Evolutionary conservation across 1,140 invertebrate genomes (phyloP).

Genomic region (Popillia japonica): DNA sequence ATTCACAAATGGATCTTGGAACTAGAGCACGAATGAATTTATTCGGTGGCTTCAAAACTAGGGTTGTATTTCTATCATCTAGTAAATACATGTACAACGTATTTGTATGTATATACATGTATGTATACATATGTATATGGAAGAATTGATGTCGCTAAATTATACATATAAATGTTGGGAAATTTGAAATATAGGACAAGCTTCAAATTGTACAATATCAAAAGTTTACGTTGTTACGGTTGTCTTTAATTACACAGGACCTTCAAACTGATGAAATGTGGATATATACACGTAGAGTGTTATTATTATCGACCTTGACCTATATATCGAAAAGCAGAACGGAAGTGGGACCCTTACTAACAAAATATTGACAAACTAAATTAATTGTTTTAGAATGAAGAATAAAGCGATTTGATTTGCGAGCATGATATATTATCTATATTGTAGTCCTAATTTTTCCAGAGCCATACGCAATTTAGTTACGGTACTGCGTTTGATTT

Average conservation of each 20-base stretch:
- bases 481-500: too few relatives aligned
- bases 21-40: not conserved
- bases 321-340: conserved; percentile 15
- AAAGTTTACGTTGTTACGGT: not conserved
- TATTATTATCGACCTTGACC: conserved; percentile 27
- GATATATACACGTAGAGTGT: not conserved
- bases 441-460: too few relatives aligned
- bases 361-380: conserved; percentile 1
- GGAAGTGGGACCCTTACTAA: not conserved
- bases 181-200: not conserved
- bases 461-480: too few relatives aligned
- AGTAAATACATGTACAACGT: too few relatives aligned
- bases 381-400: not conserved
- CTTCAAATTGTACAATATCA: not conserved
- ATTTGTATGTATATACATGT: too few relatives aligned
- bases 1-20: not conserved
- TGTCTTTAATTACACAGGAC: conserved; percentile 6
- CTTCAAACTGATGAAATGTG: not conserved
- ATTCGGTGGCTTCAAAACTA: not conserved
- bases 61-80: not conserved
- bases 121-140: too few relatives aligned
- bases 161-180: not conserved
- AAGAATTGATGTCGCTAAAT: too few relatives aligned
- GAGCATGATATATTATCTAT: too few relatives aligned
- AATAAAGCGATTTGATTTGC: not conserved